Evolutionary conservation across 2,888 invertebrate genomes (phyloP).

Genomic region (Parelbella ahira): DNA sequence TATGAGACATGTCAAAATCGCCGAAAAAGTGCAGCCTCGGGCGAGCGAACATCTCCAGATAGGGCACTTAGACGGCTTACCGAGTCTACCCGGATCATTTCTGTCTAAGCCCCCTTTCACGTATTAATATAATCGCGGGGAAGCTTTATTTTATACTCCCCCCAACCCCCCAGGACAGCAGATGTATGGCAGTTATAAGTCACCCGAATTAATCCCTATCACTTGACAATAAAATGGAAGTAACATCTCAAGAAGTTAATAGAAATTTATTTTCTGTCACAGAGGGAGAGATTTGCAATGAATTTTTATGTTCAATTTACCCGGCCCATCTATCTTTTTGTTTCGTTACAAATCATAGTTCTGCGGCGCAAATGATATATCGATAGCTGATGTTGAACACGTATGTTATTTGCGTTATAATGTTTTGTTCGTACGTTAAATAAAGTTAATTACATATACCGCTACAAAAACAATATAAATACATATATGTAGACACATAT

Average conservation of each 20-base stretch:
- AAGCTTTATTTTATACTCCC: constrained; percentile 74
- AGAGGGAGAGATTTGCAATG: constrained; percentile 47
- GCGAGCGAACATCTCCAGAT: constrained; percentile 28
- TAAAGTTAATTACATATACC: too few species aligned
- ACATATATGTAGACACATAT: too few species aligned
- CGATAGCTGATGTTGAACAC: too few species aligned
- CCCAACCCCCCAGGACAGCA: constrained; percentile 57
- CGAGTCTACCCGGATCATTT: constrained; percentile 61
- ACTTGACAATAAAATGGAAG: constrained; percentile 76
- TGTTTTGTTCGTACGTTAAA: too few species aligned
- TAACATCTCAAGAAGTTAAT: constrained; percentile 75
- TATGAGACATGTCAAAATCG: constrained; percentile 40
- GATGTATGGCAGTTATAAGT: constrained; percentile 80
- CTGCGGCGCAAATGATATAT: background rate
- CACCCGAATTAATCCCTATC: constrained; percentile 78
- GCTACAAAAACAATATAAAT: too few species aligned
- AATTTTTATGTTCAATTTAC: constrained; percentile 41
- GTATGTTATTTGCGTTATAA: too few species aligned
- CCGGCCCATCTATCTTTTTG: constrained; percentile 20
- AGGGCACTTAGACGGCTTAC: constrained; percentile 63
- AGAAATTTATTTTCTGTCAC: constrained; percentile 67
- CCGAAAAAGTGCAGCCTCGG: constrained; percentile 30
- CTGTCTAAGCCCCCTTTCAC: constrained; percentile 48
- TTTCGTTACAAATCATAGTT: constrained; percentile 18
- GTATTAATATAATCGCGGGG: constrained; percentile 76